A percentile compares a stretch with the other conserved stretches of the same genome.
Conservation (phyloP, 1,140 invertebrate genomes). For the Hyposmocoma kahamanoa region DNA sequence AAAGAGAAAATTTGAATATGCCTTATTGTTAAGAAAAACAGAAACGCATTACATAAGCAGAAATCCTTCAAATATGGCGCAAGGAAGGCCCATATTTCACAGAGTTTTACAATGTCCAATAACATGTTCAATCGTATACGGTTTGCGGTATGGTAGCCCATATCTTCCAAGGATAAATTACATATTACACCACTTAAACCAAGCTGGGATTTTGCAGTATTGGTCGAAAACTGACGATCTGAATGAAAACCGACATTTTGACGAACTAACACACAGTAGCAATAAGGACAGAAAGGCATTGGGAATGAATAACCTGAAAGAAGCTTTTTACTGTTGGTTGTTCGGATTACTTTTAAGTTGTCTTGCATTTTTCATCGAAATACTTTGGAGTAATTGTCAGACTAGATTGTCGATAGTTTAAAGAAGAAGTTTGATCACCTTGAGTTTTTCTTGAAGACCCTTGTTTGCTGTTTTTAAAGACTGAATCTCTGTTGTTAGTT, state of each 20-base stretch:
- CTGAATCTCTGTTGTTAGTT: slow-evolving; percentile 62
- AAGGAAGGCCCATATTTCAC: slow-evolving; percentile 50
- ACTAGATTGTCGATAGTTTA: not conserved
- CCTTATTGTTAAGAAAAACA: slow-evolving; percentile 42
- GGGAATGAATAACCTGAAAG: slow-evolving; percentile 32
- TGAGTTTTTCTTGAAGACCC: slow-evolving; percentile 71
- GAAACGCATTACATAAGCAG: slow-evolving; percentile 43
- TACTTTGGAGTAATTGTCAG: slow-evolving; percentile 8
- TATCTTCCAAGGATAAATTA: slow-evolving; percentile 44
- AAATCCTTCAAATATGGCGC: slow-evolving; percentile 39
- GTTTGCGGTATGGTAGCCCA: slow-evolving; percentile 54
- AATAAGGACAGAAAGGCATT: slow-evolving; percentile 45
- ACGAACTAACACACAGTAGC: slow-evolving; percentile 9
- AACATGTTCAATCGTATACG: slow-evolving; percentile 55
- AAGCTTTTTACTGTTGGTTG: slow-evolving; percentile 45
- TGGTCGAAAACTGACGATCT: slow-evolving; percentile 48
- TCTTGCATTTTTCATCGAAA: slow-evolving; percentile 37
- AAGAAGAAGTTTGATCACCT: slow-evolving; percentile 33
- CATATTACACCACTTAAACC: slow-evolving; percentile 42
- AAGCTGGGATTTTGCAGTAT: slow-evolving; percentile 49
- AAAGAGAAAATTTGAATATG: slow-evolving; percentile 48
- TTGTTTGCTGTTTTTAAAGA: slow-evolving; percentile 68
- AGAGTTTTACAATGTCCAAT: slow-evolving; percentile 48
- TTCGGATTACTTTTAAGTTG: slow-evolving; percentile 36
- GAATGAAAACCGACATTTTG: slow-evolving; percentile 4